Evolutionary conservation across 1,140 invertebrate genomes (phyloP), one percentile per base, ranked within the genome.

Genomic region (Dufourea novaeangliae): DNA sequence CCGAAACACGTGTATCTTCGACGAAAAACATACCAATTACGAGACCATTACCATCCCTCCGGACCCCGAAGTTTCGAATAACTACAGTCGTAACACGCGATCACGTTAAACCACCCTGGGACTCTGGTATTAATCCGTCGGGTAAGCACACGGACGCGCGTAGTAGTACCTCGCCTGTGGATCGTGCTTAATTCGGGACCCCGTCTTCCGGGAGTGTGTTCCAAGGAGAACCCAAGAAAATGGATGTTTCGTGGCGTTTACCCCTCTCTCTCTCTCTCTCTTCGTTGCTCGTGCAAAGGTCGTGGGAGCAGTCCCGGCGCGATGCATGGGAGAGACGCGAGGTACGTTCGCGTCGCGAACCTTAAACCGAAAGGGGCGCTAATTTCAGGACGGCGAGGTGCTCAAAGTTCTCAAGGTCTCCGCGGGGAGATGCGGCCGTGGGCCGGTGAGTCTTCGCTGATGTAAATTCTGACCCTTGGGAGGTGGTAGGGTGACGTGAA

Each of bases 331-430:
- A n/a, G n/a, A n/a, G n/a, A n/a, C n/a, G n/a, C n/a, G n/a, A n/a
- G n/a, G 14, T 54, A n/a, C 29, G n/a, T n/a, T 27, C 62, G 39
- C 32, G 57, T 37, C 41, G 62, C 61, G 39, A 54, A n/a, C 44
- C 62, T 69, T 78, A 78, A 73, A 50, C n/a, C 50, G 57, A 66
- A 77, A n/a, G n/a, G n/a, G 44, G 27, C 61, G 80, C 69, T 83
- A 82, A 83, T 83, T 78, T 82, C 68, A 54, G 34, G 27, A 27
- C 39, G 25, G 39, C 29, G 68, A 6, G 32, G 37, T 29, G 54
- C 34, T 59, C 57, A 52, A 83, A 83, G 57, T 83, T 74, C n/a
- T 73, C 80, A 79, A 82, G 69, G 59, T 82, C 69, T 69, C 75
- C 75, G 44, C 22, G 17, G 69, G 69, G 69, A 83, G 37, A 69